Base-by-base conservation (phyloP, 2,113 vertebrate genomes). In the Phrynosoma platyrhinos region DNA sequence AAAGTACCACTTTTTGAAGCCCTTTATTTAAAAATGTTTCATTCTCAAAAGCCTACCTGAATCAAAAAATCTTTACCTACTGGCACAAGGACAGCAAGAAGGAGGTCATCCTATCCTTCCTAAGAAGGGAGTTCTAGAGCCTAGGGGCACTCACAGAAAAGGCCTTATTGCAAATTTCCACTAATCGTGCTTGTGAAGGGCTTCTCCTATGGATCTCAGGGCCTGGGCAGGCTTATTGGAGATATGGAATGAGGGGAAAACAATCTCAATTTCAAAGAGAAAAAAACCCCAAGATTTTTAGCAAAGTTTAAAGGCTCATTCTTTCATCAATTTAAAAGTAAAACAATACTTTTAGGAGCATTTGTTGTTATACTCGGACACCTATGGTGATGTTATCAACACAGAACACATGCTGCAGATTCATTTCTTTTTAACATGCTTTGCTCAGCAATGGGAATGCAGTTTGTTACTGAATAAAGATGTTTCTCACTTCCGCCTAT, bases 341-440 rank as follows among this genome's bases (percentile, higher is more conserved):
- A 40, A 82, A 2, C 4, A 77, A 30, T 1, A 32, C 40, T 42
- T 76, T 84, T 62, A 27, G 27, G 32, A 76, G 10, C 25, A 64
- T 55, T 30, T 27, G 10, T 69, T 69, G 25, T 69, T 52, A 71
- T 68, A 47, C 2, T 36, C 4, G 20, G 5, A 14, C 18, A 36
- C n/a, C 20, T 20, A 13, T 36, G 25, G 32, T 20, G 42, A 14
- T 47, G 18, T 64, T 77, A 66, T 30, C 55, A 47, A 27, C 86
- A 16, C 18, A 32, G 1, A 36, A 25, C 81, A 20, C 10, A 0
- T 84, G 16, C 78, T 84, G n/a, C 36, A 23, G 82, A 90, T 82
- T 87, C 64, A 25, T 64, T 92, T 84, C 62, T 40, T 82, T 79
- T 66, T 79, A 71, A 87, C 2, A 76, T 84, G 9, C 64, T 79